phyloP scores from a whole-genome alignment of 2,888 invertebrate species.

The Netelia fuscicornis region DNA sequence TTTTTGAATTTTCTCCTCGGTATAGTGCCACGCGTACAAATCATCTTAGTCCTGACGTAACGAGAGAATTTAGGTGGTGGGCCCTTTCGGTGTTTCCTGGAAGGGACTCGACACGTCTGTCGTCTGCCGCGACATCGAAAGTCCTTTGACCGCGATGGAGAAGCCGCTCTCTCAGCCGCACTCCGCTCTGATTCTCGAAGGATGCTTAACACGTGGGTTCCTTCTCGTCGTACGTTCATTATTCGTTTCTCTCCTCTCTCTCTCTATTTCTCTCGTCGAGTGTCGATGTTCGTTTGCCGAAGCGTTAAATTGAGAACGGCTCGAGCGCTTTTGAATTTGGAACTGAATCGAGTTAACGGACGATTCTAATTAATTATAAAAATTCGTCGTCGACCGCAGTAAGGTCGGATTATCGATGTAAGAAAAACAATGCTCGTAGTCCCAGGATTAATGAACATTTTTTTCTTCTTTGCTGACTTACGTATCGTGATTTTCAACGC shows the following conservation, averaged over 20 bases:
- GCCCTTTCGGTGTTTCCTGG: conserved; percentile 61
- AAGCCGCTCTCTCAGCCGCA: conserved; percentile 41
- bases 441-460: neutral
- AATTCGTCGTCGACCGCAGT: neutral
- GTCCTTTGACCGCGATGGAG: conserved; percentile 62
- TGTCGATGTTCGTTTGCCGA: conserved; percentile 55
- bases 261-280: conserved; percentile 41
- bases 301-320: conserved; percentile 64
- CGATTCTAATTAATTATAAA: conserved; percentile 30
- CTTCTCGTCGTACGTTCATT: conserved; percentile 42
- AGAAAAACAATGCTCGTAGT: neutral
- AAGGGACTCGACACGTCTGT: conserved; percentile 59
- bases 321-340: conserved; percentile 19
- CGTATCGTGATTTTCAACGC: conserved; percentile 26
- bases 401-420: conserved; percentile 16
- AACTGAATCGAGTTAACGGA: conserved; percentile 4
- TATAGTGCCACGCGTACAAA: conserved; percentile 57
- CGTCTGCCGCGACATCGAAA: conserved; percentile 54
- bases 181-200: conserved; percentile 41
- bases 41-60: conserved; percentile 57
- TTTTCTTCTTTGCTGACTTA: conserved; percentile 25
- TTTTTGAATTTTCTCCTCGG: conserved; percentile 31
- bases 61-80: conserved; percentile 18
- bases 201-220: conserved; percentile 65
- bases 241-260: conserved; percentile 35